These are phyloP conservation scores for Pongo abelii DNA, from an alignment of 2,113 vertebrate genomes.

Conservation along the genomic window DNA sequence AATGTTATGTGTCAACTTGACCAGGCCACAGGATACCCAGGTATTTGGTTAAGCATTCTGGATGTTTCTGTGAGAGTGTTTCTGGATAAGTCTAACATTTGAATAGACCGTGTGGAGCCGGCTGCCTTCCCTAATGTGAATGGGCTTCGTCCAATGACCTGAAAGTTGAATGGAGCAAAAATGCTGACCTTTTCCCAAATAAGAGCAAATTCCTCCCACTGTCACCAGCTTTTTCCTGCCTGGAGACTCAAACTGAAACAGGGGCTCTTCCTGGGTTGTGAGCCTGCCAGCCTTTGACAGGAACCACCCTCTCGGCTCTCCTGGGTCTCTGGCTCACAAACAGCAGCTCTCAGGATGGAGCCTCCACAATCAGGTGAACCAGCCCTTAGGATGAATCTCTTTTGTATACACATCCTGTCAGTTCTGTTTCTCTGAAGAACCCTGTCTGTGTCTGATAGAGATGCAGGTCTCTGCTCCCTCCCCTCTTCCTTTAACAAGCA, in stretches of 20 bases:
- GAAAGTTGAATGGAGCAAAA: neutral
- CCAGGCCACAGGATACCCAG: neutral
- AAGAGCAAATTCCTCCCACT: neutral
- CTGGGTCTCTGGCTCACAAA: neutral
- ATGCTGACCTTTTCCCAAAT: neutral
- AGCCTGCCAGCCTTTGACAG: neutral
- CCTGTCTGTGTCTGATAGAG: neutral
- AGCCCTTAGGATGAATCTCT: neutral
- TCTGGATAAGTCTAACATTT: neutral
- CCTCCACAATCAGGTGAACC: neutral
- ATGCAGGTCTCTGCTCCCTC: too few species aligned
- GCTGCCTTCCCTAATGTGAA: neutral
- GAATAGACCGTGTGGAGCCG: neutral
- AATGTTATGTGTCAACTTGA: neutral
- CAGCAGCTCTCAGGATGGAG: neutral
- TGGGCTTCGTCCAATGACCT: neutral
- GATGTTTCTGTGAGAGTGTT: neutral
- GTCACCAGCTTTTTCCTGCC: neutral
- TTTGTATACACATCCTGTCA: neutral
- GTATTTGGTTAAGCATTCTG: neutral
- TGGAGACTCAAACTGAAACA: neutral
- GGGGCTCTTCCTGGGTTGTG: neutral
- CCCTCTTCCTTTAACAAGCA: too few species aligned
- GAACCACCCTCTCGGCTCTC: neutral
- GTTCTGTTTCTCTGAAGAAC: neutral